Evolutionary conservation across 2,888 invertebrate genomes (phyloP).

Genomic region (Anarsia innoxiella): DNA sequence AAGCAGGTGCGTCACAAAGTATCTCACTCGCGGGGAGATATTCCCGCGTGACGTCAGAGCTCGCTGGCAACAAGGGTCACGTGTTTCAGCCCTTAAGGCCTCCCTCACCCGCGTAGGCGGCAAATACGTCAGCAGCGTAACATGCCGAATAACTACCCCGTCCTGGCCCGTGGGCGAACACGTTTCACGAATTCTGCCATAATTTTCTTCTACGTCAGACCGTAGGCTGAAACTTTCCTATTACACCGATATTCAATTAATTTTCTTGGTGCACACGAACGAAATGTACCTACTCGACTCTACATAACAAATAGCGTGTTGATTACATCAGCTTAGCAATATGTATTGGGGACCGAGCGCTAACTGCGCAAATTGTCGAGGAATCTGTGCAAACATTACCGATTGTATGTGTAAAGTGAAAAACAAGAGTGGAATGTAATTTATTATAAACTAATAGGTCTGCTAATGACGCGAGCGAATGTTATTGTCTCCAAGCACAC

Average conservation of each 20-base stretch:
- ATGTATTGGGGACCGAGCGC: slow-evolving; percentile 16
- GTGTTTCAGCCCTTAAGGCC: slow-evolving; percentile 29
- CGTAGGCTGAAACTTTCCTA: too few species aligned
- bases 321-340: slow-evolving; percentile 47
- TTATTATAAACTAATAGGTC: slow-evolving; percentile 27
- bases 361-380: slow-evolving; percentile 58
- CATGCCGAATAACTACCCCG: slow-evolving; percentile 25
- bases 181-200: slow-evolving; percentile 23
- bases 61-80: slow-evolving; percentile 31
- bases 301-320: slow-evolving; percentile 15
- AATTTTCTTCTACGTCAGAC: slow-evolving; percentile 5
- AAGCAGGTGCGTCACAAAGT: slow-evolving; percentile 31
- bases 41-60: slow-evolving; percentile 51
- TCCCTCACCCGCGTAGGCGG: slow-evolving; percentile 31
- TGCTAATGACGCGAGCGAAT: slow-evolving; percentile 40
- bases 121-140: slow-evolving; percentile 32
- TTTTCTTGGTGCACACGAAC: slow-evolving; percentile 22
- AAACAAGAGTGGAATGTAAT: slow-evolving; percentile 46
- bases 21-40: slow-evolving; percentile 23
- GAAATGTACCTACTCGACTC: slow-evolving; percentile 13
- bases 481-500: slow-evolving; percentile 31
- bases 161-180: slow-evolving; percentile 26
- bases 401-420: slow-evolving; percentile 40
- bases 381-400: slow-evolving; percentile 60
- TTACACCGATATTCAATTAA: too few species aligned